Percentiles rank a stretch among this genome's conserved stretches.
phyloP scores from a whole-genome alignment of 2,797 vertebrate species.

The Ctenopoma multispine region DNA sequence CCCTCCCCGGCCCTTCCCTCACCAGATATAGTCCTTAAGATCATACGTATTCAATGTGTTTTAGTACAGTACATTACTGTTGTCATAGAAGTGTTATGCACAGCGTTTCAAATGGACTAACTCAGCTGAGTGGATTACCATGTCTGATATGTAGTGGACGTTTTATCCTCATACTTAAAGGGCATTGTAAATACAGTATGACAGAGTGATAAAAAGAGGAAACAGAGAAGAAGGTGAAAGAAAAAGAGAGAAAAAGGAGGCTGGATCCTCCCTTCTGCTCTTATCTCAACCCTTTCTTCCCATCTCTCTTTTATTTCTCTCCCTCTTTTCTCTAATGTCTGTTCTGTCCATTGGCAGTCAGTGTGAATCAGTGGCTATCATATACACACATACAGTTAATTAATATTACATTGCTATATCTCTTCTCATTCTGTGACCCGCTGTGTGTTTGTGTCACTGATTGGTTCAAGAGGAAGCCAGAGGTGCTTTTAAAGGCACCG shows the following conservation, averaged over 20 bases:
- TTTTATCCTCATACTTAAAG: constrained; percentile 72
- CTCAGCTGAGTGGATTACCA: constrained; percentile 75
- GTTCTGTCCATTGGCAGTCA: constrained; percentile 63
- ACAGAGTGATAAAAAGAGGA: constrained; percentile 49
- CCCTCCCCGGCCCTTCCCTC: constrained; percentile 40
- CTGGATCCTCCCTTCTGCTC: constrained; percentile 89
- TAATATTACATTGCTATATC: constrained; percentile 61
- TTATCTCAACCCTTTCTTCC: constrained; percentile 51
- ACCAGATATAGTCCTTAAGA: constrained; percentile 81
- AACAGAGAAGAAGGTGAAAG: constrained; percentile 47
- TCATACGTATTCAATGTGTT: constrained; percentile 88
- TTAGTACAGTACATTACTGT: constrained; percentile 99
- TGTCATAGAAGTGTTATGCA: constrained; percentile 89
- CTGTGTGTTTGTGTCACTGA: constrained; percentile 75
- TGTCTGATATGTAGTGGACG: constrained; percentile 85
- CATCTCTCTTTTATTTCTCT: constrained; percentile 38
- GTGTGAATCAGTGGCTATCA: constrained; percentile 71
- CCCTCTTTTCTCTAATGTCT: constrained; percentile 54
- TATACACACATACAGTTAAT: constrained; percentile 64
- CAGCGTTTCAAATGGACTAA: constrained; percentile 84
- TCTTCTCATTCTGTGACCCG: constrained; percentile 68
- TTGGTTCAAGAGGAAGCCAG: constrained; percentile 75
- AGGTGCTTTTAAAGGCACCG: constrained; percentile 55
- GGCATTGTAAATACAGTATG: constrained; percentile 80
- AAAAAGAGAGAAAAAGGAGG: constrained; percentile 76